Evolutionary conservation across 2,888 invertebrate species (phyloP).

Genomic region (Thereva nobilitata): DNA sequence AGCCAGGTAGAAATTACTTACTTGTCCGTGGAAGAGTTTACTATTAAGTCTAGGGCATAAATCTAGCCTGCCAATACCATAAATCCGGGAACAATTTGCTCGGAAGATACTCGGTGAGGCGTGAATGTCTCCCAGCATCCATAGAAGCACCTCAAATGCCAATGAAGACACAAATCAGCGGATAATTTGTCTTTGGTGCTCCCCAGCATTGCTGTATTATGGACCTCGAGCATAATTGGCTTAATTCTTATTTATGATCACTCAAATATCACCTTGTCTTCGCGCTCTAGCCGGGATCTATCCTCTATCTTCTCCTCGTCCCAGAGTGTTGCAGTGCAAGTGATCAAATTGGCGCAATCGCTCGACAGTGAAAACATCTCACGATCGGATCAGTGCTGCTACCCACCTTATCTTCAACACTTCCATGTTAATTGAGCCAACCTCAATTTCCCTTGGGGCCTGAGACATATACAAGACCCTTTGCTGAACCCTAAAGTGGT

Average conservation of each 20-base stretch:
- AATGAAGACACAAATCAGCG: constrained; percentile 34
- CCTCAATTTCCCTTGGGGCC: constrained; percentile 18
- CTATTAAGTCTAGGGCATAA: constrained; percentile 24
- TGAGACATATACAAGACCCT: constrained; percentile 13
- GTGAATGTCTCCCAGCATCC: constrained; percentile 19
- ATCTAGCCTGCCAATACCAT: constrained; percentile 26
- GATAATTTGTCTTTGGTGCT: constrained; percentile 29
- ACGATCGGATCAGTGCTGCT: constrained; percentile 28
- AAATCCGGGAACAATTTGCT: constrained; percentile 31
- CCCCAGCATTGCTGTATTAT: constrained; percentile 17
- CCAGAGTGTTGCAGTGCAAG: constrained; percentile 13
- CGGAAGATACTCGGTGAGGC: constrained; percentile 30
- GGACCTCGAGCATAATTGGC: constrained; percentile 31
- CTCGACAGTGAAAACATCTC: constrained; percentile 29
- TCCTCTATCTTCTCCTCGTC: constrained; percentile 27
- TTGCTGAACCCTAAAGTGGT: constrained; percentile 20
- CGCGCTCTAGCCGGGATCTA: constrained; percentile 5
- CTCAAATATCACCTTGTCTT: constrained; percentile 22
- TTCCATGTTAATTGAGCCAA: constrained; percentile 32
- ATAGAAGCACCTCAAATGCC: constrained; percentile 23
- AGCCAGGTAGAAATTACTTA: constrained; percentile 25
- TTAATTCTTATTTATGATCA: constrained; percentile 34
- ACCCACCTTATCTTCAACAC: constrained; percentile 29
- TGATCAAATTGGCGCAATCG: constrained; percentile 27
- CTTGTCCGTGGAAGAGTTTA: constrained; percentile 20